These are phyloP conservation scores for Torymus auratus DNA, from an alignment of 2,888 invertebrate species.

Conservation along the genomic window DNA sequence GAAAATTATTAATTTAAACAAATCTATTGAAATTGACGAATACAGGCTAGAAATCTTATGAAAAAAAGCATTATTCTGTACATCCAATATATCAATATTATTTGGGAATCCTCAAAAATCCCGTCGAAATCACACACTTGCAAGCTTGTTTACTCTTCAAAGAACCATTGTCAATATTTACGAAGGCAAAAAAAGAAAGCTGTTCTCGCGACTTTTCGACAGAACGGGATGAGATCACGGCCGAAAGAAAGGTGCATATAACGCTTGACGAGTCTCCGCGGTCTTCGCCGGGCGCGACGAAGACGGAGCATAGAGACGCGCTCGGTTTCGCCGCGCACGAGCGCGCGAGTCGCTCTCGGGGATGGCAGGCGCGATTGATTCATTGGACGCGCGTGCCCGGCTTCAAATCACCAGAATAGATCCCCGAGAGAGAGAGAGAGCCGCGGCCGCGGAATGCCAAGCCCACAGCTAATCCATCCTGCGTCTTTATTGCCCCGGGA, in stretches of 20 bases:
- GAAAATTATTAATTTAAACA: conserved; percentile 8
- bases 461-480: conserved; percentile 72
- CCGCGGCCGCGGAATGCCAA: conserved; percentile 71
- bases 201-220: too few species aligned
- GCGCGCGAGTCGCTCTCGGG: conserved; percentile 53
- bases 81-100: too few species aligned
- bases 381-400: conserved; percentile 76
- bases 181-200: background rate
- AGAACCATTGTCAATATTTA: too few species aligned
- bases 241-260: too few species aligned
- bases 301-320: conserved; percentile 58
- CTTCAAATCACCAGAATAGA: conserved; percentile 77
- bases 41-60: background rate
- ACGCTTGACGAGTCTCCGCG: too few species aligned
- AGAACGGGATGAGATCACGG: too few species aligned
- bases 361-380: conserved; percentile 71
- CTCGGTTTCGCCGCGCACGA: conserved; percentile 5
- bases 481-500: conserved; percentile 56
- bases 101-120: too few species aligned
- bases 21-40: background rate
- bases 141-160: too few species aligned
- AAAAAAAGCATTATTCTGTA: too few species aligned
- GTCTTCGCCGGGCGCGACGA: conserved; percentile 55
- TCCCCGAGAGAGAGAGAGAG: conserved; percentile 58
- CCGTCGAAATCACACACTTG: too few species aligned